Evolutionary conservation across 1,140 invertebrate genomes (phyloP).

Genomic region (Zophobas atratus): DNA sequence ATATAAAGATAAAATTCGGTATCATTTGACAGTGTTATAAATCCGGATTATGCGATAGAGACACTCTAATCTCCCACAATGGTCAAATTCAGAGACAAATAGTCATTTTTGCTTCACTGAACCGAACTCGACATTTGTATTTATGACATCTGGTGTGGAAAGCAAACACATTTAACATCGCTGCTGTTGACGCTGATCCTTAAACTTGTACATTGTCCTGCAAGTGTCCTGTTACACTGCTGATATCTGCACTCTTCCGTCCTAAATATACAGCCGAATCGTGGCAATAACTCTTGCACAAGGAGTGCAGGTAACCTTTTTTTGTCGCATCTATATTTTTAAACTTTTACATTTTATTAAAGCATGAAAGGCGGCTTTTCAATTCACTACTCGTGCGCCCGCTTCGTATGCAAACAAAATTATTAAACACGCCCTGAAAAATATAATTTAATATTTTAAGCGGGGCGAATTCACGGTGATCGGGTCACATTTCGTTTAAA

Average conservation of each 20-base stretch:
- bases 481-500: background rate
- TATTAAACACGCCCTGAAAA: background rate
- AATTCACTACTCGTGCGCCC: background rate
- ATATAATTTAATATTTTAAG: background rate
- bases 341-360: background rate
- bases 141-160: conserved; percentile 61
- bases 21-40: conserved; percentile 54
- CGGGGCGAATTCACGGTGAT: background rate
- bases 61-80: conserved; percentile 61
- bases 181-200: conserved; percentile 46
- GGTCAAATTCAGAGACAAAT: conserved; percentile 62
- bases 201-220: conserved; percentile 48
- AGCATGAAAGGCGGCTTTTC: conserved; percentile 1
- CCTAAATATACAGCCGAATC: conserved; percentile 36
- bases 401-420: conserved; percentile 1
- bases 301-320: background rate
- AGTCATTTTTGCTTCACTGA: conserved; percentile 60
- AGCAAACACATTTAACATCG: conserved; percentile 47
- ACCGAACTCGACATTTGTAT: conserved; percentile 59
- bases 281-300: background rate
- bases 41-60: conserved; percentile 57
- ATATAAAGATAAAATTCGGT: conserved; percentile 47
- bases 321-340: background rate
- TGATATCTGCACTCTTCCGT: conserved; percentile 40
- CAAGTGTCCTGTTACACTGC: conserved; percentile 45